Percentiles rank a stretch among this genome's conserved stretches.
Evolutionary conservation across 2,888 invertebrate genomes (phyloP).

Genomic region (Caenorhabditis doughertyi): DNA sequence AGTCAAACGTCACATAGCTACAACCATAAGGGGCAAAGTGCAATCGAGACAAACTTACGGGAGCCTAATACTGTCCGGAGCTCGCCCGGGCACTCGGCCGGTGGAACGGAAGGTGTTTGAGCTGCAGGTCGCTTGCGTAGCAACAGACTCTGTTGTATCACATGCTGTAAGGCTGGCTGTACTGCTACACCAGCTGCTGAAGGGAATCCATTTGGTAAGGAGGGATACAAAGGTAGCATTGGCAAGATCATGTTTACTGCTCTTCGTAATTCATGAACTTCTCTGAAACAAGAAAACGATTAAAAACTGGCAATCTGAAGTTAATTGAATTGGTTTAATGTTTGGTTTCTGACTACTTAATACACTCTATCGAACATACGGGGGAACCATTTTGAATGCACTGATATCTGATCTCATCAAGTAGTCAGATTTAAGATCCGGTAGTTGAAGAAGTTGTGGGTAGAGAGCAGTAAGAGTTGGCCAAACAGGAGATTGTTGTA

Average conservation of each 20-base stretch:
- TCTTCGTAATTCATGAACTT: constrained; percentile 61
- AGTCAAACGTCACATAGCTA: constrained; percentile 11
- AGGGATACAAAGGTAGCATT: constrained; percentile 51
- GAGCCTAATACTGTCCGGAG: constrained; percentile 67
- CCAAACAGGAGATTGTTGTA: constrained; percentile 2
- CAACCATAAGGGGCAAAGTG: not conserved
- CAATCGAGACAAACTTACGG: constrained; percentile 58
- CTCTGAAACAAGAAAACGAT: constrained; percentile 53
- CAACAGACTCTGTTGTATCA: constrained; percentile 46
- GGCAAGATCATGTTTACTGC: constrained; percentile 61
- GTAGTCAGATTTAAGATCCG: constrained; percentile 31
- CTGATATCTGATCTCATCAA: constrained; percentile 53
- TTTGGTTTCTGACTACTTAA: not conserved
- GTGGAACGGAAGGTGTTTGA: constrained; percentile 55
- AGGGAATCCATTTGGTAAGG: constrained; percentile 15
- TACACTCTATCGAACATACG: not conserved
- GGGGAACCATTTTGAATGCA: constrained; percentile 55
- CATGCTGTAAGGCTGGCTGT: constrained; percentile 15
- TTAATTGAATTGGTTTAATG: constrained; percentile 5
- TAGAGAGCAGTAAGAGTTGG: constrained; percentile 32
- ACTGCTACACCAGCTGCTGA: constrained; percentile 13
- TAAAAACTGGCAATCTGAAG: not conserved
- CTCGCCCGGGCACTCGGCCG: constrained; percentile 73
- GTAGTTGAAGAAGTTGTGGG: constrained; percentile 22
- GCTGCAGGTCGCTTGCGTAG: constrained; percentile 35